phyloP scores from a whole-genome alignment of 2,888 invertebrate genomes.

The Brachypalpus laphriformis region DNA sequence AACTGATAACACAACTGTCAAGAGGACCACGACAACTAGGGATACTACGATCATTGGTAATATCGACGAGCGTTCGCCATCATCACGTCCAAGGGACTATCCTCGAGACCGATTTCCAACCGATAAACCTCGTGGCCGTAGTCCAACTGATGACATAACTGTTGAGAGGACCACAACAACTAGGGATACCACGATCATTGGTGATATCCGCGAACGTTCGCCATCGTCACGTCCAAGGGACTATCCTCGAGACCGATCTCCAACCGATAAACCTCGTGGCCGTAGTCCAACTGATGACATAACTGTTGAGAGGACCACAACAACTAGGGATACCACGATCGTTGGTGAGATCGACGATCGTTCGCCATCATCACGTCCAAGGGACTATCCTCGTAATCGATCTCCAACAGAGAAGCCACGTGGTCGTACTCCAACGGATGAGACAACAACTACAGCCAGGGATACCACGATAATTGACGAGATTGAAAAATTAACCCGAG shows the following conservation, averaged over 20 bases:
- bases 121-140: constrained; percentile 8
- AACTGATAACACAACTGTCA: background rate
- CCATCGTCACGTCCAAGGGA: too few relatives aligned
- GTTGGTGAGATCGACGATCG: background rate
- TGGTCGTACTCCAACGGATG: background rate
- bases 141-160: constrained; percentile 8
- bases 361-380: constrained; percentile 8
- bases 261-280: constrained; percentile 10
- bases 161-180: background rate
- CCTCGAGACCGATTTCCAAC: constrained; percentile 18
- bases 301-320: background rate
- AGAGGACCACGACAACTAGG: background rate
- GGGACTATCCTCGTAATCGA: constrained; percentile 13
- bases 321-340: constrained; percentile 4
- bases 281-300: constrained; percentile 9
- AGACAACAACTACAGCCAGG: background rate
- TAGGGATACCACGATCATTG: background rate
- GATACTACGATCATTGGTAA: background rate
- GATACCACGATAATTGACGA: background rate
- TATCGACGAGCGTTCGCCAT: too few relatives aligned
- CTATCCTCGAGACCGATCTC: constrained; percentile 21
- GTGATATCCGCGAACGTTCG: too few relatives aligned
- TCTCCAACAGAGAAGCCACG: constrained; percentile 29
- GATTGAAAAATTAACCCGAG: constrained; percentile 11
- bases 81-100: too few relatives aligned